A percentile compares a stretch with the other conserved stretches of the same genome.
phyloP scores from a whole-genome alignment of 2,797 vertebrate species.

The Scomberomorus guttatus region DNA sequence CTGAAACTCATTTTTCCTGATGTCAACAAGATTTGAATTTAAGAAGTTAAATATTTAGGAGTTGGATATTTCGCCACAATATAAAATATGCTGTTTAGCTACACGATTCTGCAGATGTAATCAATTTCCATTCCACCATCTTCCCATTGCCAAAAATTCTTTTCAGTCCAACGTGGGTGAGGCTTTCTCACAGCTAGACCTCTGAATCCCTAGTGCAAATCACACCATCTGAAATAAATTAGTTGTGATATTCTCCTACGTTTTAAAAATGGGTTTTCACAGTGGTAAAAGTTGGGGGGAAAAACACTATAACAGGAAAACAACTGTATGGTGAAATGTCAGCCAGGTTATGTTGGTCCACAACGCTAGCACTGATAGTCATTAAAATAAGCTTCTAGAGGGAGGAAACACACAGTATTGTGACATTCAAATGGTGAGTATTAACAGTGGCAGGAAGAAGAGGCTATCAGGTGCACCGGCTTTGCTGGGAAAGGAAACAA shows the following conservation, averaged over 20 bases:
- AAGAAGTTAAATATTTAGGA: background rate
- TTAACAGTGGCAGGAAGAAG: constrained; percentile 62
- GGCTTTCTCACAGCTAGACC: constrained; percentile 35
- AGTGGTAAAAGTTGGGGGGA: constrained; percentile 6
- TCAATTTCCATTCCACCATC: constrained; percentile 56
- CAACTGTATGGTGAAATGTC: constrained; percentile 8
- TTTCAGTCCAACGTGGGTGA: constrained; percentile 53
- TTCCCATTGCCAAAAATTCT: constrained; percentile 55
- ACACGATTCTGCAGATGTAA: constrained; percentile 55
- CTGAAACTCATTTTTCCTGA: background rate
- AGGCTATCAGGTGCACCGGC: constrained; percentile 47
- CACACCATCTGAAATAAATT: constrained; percentile 61
- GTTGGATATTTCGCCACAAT: constrained; percentile 31
- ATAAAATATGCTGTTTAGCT: constrained; percentile 52
- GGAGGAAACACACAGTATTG: constrained; percentile 25
- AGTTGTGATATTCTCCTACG: constrained; percentile 46
- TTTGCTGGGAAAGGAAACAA: constrained; percentile 45
- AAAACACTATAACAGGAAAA: constrained; percentile 22
- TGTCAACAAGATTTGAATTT: constrained; percentile 10
- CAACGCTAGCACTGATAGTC: background rate
- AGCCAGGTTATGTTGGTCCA: constrained; percentile 17
- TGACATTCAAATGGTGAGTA: background rate
- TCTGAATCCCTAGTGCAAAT: constrained; percentile 44
- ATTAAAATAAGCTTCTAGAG: constrained; percentile 10
- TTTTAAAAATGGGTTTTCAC: constrained; percentile 41